These are phyloP conservation scores for Drosophila mercatorum DNA, from an alignment of 2,888 invertebrate species.

Conservation along the genomic window DNA sequence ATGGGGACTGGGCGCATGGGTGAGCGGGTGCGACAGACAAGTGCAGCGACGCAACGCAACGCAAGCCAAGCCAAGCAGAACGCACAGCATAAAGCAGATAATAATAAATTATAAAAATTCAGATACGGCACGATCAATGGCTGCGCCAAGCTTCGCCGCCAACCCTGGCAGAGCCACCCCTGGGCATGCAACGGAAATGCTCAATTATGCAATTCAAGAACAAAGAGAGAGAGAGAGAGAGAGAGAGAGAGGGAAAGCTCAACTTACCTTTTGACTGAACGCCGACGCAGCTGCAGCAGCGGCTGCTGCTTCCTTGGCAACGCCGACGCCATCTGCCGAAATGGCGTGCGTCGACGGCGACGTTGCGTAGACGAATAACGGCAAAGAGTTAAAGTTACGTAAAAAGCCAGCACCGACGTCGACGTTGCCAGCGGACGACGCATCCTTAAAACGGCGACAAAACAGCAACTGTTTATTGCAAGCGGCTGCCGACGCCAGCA, in stretches of 20 bases:
- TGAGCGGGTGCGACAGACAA: slow-evolving; percentile 30
- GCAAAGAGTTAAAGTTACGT: slow-evolving; percentile 81
- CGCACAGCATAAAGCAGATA: slow-evolving; percentile 45
- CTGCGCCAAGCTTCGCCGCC: slow-evolving; percentile 1
- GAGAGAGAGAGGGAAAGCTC: slow-evolving; percentile 13
- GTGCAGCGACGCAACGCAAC: slow-evolving; percentile 25
- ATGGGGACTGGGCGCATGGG: neutral
- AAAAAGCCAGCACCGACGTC: slow-evolving; percentile 61
- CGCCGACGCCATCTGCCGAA: slow-evolving; percentile 82
- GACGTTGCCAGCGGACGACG: slow-evolving; percentile 23
- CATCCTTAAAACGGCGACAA: slow-evolving; percentile 82
- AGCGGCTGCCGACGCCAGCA: slow-evolving; percentile 59
- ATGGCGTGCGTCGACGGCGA: slow-evolving; percentile 81
- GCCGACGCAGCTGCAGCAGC: slow-evolving; percentile 58
- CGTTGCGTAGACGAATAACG: slow-evolving; percentile 81
- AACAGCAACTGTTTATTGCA: slow-evolving; percentile 78
- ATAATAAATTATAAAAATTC: slow-evolving; percentile 52
- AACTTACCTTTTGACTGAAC: slow-evolving; percentile 68
- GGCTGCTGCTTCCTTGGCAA: slow-evolving; percentile 75
- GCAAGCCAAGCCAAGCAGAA: slow-evolving; percentile 56
- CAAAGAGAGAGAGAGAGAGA: slow-evolving; percentile 22
- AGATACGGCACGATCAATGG: slow-evolving; percentile 55
- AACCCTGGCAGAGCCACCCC: neutral
- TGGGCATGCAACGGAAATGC: slow-evolving; percentile 62
- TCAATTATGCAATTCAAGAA: slow-evolving; percentile 72